Base-by-base conservation (phyloP, 2,113 vertebrate genomes). In the Oryzias melastigma region DNA sequence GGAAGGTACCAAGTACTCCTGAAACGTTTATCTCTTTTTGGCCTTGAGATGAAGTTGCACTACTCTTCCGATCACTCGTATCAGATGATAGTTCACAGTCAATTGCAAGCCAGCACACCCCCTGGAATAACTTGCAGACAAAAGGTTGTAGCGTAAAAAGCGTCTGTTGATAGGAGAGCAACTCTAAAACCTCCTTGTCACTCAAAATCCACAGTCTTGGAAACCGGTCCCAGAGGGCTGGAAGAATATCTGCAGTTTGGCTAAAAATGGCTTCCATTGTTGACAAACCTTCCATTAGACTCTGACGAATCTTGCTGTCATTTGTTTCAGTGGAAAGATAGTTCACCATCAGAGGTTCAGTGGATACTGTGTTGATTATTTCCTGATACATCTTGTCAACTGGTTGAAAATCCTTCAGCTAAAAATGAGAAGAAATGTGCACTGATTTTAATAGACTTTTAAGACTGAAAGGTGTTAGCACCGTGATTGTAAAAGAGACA, bases 141-240 rank as follows among this genome's bases (percentile, higher is more conserved):
- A 91, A 86, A 1, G 62, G 67, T 20, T 93, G 87, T 46, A 91
- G 81, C 0, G 79, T 82, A 0, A 52, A 63, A 4, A 88, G 72
- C 1, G 83, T 85, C 1, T 86, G 62, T 0, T 83, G 64, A 4
- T 84, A 76, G 7, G 89, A 89, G 2, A 94, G 68, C 18, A 95
- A 74, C 41, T 88, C 71, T 5, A 93, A 87, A 20, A 94, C 58
- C 61, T 96, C 93, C 14, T 77, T 79, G 24, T 93, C 80, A 41
- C 92, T 94, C 49, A 96, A 90, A 76, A 94, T 94, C 81, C 87
- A 93, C 14, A 96, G 88, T 61, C 94, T 92, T 43, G 93, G 91
- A 59, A 92, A 95, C 47, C 71, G 65, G 22, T 64, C 25, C 25
- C 92, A 84, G 3, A 88, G 54, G 1, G 66, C 56, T 18, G 92